Percentiles rank a stretch among this genome's conserved stretches.
phyloP scores from a whole-genome alignment of 2,888 invertebrate species.

The Caenorhabditis auriculariae region DNA sequence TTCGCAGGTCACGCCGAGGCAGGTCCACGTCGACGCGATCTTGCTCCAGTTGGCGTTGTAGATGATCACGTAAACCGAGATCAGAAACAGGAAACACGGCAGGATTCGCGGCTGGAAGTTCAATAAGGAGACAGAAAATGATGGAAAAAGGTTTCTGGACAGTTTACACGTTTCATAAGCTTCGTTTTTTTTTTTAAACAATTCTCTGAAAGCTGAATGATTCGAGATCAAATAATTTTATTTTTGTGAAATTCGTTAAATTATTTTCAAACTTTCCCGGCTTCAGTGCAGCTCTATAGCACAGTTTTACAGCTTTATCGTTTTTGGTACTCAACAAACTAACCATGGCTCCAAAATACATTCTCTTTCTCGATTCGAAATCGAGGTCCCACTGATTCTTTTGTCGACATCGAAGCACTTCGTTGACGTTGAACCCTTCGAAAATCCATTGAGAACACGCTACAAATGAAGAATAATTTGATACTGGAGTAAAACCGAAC shows the following conservation, averaged over 20 bases:
- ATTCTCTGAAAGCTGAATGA: too few relatives aligned
- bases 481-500: not conserved
- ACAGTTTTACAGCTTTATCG: too few relatives aligned
- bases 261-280: too few relatives aligned
- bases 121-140: too few relatives aligned
- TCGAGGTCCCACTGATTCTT: constrained; percentile 21
- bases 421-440: constrained; percentile 27
- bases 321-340: too few relatives aligned
- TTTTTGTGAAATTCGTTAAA: too few relatives aligned
- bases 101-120: constrained; percentile 18
- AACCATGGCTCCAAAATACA: too few relatives aligned
- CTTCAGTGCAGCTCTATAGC: too few relatives aligned
- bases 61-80: constrained; percentile 5
- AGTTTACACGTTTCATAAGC: too few relatives aligned
- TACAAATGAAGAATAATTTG: constrained; percentile 1
- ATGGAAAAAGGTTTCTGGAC: too few relatives aligned
- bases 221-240: too few relatives aligned
- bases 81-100: constrained; percentile 2
- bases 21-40: constrained; percentile 23
- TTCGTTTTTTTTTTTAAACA: too few relatives aligned
- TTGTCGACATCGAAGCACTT: constrained; percentile 23
- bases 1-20: constrained; percentile 21
- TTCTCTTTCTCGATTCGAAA: constrained; percentile 7
- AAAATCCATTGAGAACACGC: constrained; percentile 25
- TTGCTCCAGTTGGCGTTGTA: constrained; percentile 19